Base-by-base conservation (phyloP, 2,888 invertebrate species). In the Barypeithes pellucidus region DNA sequence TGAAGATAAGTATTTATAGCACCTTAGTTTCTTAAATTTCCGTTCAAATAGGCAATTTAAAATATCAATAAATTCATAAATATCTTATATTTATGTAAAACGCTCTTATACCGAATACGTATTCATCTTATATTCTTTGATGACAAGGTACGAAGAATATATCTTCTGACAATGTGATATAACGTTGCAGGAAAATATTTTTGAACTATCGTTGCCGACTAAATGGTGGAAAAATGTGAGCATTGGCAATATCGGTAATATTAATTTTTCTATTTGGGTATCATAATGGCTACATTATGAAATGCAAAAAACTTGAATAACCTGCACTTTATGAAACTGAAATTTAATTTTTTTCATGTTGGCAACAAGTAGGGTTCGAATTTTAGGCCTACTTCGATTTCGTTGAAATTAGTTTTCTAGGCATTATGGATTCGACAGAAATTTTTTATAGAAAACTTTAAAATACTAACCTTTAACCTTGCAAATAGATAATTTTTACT, bases 141-240 rank as follows among this genome's bases (percentile, higher is more conserved):
- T 50, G 50, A 50, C 50, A 50, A 22, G 12, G 50, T 22, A 22
- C 20, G 9, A 47, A 45, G 11, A 47, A 47, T 3, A 50, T 24
- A 50, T 50, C 50, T 20, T 12, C 50, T 50, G 50, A 20, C 22
- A 22, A 50, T 50, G 50, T 1, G 50, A 22, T 22, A 50, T 50
- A 50, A 50, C 50, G 50, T 50, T 50, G 20, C 24, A 50, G 50
- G 24, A 50, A 20, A 22, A 50, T 50, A 50, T 50, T 50, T 47
- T 50, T 50, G 50, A 50, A n/a, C 22, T 50, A 50, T 50, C 22
- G 22, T 22, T 50, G 50, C 50, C 43, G 43, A 43, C 7, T 50
- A 12, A 22, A 22, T 50, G 3, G 50, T 50, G 50, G 24, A 50
- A 22, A 50, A 50, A 50, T 50, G 22, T 22, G 12, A 24, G 50